Base-by-base conservation (phyloP, 2,888 invertebrate species). In the Drosophila planitibia region DNA sequence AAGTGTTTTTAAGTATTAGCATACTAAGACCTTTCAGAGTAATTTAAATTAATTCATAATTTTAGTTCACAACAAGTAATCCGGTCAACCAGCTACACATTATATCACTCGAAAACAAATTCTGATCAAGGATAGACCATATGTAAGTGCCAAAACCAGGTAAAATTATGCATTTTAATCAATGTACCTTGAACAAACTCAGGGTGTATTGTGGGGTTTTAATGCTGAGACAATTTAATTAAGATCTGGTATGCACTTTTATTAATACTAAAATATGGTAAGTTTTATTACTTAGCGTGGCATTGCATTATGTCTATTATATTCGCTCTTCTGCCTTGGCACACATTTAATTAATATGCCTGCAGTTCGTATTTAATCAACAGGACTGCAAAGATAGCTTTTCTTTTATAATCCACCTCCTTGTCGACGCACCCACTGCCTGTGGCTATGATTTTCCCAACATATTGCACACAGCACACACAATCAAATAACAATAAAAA, bases 401-500 rank as follows among this genome's bases (percentile, higher is more conserved):
- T 32, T 16, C 30, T 57, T 41, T 41, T 4, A 4, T 28, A 28
- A 28, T 39, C n/a, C 16, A 28, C 0, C 25, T 22, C 7, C 7
- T 39, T 39, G 7, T 19, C 1, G 22, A 55, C 25, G 4, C 25
- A 39, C 28, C 28, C 28, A 19, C n/a, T 30, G 41, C 44, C 35
- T 30, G 22, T n/a, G 41, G 12, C 28, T 9, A 55, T 51, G 65
- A 61, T 65, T 65, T 59, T 62, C 61, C 22, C 44, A 78, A 66
- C 79, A 77, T 78, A 78, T 79, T 73, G 72, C 70, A 33, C 37
- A 73, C 51, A 69, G 22, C n/a, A 35, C 53, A 28, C 47, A 53
- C 66, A 86, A 83, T 84, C 67, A 80, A 78, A 85, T 71, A 65
- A 9, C 59, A 70, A 83, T 83, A 80, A 82, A 74, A 69, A 54